These are phyloP conservation scores for Sesia bembeciformis DNA, from an alignment of 2,888 invertebrate species.

Conservation along the genomic window DNA sequence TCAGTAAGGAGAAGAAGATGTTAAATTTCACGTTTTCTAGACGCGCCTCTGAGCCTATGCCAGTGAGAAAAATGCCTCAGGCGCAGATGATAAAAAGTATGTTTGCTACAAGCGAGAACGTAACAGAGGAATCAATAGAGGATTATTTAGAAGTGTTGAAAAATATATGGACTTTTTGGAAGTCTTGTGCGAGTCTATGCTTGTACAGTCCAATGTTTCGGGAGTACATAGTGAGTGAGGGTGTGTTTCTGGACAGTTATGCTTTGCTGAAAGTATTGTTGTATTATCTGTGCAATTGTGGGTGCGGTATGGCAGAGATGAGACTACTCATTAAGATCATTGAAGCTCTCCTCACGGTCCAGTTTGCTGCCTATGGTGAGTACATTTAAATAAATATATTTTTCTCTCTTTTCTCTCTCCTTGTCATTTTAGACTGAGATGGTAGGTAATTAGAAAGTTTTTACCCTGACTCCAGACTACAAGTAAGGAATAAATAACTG, in stretches of 20 bases:
- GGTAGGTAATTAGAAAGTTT: too few species aligned
- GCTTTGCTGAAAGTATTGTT: constrained; percentile 49
- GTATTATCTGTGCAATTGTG: constrained; percentile 29
- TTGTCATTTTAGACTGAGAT: too few species aligned
- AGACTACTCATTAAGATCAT: constrained; percentile 45
- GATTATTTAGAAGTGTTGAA: constrained; percentile 49
- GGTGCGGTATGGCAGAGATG: constrained; percentile 26
- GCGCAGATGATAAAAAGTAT: constrained; percentile 23
- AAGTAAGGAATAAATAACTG: too few species aligned
- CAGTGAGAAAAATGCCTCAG: constrained; percentile 18
- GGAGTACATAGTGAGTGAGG: constrained; percentile 44
- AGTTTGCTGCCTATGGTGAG: constrained; percentile 58
- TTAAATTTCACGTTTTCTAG: constrained; percentile 16
- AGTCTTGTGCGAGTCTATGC: constrained; percentile 63
- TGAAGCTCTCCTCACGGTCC: constrained; percentile 59
- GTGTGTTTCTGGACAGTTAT: constrained; percentile 45
- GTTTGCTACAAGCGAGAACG: constrained; percentile 17
- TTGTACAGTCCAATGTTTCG: constrained; percentile 74
- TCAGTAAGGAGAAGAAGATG: constrained; percentile 32
- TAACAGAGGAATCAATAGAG: constrained; percentile 23
- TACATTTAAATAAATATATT: constrained; percentile 3
- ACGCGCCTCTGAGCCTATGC: constrained; percentile 9
- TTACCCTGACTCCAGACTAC: too few species aligned
- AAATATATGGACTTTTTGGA: constrained; percentile 65
- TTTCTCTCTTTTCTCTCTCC: not conserved